These are phyloP conservation scores for Eptesicus fuscus DNA, from an alignment of 2,113 vertebrate genomes.

Conservation along the genomic window DNA sequence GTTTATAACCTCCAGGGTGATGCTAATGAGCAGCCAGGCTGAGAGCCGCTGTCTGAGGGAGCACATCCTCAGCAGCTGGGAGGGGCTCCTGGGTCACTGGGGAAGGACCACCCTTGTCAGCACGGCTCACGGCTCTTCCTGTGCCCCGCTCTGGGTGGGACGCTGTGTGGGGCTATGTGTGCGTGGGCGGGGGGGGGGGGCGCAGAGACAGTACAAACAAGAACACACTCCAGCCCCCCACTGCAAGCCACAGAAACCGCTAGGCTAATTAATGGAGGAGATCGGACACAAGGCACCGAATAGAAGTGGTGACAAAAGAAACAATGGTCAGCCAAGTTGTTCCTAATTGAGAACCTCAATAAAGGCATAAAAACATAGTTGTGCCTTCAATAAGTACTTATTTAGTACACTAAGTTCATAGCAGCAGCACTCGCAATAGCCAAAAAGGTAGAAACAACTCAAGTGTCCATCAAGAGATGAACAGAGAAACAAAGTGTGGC, in stretches of 20 bases:
- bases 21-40: background rate
- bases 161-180: fast-evolving
- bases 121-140: background rate
- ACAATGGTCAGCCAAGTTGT: no score
- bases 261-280: background rate
- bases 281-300: background rate
- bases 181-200: fast-evolving
- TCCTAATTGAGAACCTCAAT: background rate
- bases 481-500: background rate
- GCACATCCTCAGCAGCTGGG: background rate
- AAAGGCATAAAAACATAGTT: background rate
- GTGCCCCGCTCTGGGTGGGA: background rate
- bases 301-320: background rate
- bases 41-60: background rate
- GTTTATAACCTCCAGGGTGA: background rate
- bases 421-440: background rate
- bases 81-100: background rate
- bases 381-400: background rate
- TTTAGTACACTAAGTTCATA: background rate
- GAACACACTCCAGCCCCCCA: background rate
- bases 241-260: background rate
- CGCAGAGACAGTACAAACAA: no score
- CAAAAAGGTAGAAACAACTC: background rate
- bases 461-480: background rate
- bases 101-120: background rate